These are phyloP conservation scores for Ferrisia virgata DNA, from an alignment of 2,888 invertebrate species.

Conservation along the genomic window DNA sequence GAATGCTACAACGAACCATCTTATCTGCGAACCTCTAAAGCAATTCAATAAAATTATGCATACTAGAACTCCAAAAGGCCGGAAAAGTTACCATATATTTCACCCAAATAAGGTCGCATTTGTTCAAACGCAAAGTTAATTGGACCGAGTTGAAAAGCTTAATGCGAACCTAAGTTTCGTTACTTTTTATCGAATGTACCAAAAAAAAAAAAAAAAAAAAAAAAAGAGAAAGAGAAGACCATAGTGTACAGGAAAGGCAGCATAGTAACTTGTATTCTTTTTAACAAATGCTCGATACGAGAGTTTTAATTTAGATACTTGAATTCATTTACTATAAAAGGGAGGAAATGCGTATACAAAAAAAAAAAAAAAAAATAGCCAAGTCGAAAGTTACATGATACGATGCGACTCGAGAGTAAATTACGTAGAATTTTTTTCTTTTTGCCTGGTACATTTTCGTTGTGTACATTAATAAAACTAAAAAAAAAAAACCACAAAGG, in stretches of 20 bases:
- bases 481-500: not conserved
- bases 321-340: not conserved
- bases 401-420: not conserved
- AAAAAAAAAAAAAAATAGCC: too few species aligned
- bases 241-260: not conserved
- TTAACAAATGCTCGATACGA: not conserved
- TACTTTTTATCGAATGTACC: conserved; percentile 2
- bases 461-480: not conserved
- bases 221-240: too few species aligned
- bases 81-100: conserved; percentile 1
- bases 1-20: not conserved
- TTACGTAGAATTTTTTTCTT: not conserved
- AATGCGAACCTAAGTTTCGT: not conserved
- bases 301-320: conserved; percentile 1
- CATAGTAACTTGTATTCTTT: not conserved
- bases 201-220: not conserved
- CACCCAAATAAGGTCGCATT: conserved; percentile 19
- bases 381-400: not conserved
- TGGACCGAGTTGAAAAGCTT: conserved; percentile 19
- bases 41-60: not conserved
- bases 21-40: not conserved
- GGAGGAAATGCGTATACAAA: not conserved
- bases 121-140: conserved; percentile 14
- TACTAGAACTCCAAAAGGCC: not conserved
- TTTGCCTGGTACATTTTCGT: not conserved